phyloP scores from a whole-genome alignment of 37 sponge, comb jelly and placozoan species.

The Eunapius fragilis region DNA sequence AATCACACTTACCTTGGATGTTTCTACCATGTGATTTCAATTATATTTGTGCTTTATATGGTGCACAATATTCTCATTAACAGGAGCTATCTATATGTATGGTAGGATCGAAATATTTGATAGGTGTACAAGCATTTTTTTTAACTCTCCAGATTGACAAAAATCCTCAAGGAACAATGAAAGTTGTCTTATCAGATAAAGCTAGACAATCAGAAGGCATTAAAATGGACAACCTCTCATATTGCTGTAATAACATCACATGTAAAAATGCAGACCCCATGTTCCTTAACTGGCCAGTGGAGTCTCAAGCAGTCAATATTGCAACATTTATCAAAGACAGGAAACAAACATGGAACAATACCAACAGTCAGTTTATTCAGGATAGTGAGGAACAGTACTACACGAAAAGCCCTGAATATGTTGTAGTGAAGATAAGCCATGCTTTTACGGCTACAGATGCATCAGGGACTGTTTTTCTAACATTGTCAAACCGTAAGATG shows the following conservation, averaged over 20 bases:
- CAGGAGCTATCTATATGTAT: neutral
- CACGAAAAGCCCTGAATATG: conserved; percentile 58
- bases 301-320: conserved; percentile 51
- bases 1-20: neutral
- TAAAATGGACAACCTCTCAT: conserved; percentile 16
- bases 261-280: conserved; percentile 74
- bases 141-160: conserved; percentile 53
- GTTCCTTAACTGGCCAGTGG: conserved; percentile 83
- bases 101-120: neutral
- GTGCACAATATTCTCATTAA: neutral
- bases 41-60: neutral
- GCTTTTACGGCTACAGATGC: conserved; percentile 46
- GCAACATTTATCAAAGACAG: conserved; percentile 67
- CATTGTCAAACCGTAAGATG: conserved; percentile 61
- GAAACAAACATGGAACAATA: conserved; percentile 19
- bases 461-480: conserved; percentile 27
- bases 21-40: neutral
- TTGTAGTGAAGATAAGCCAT: conserved; percentile 64
- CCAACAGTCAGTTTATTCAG: conserved; percentile 7
- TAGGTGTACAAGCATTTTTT: neutral
- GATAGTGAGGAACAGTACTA: conserved; percentile 48
- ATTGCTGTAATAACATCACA: conserved; percentile 53
- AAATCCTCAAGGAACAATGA: conserved; percentile 74
- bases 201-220: conserved; percentile 12
- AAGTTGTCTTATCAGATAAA: conserved; percentile 63